These are phyloP conservation scores for Sebastes diaconus DNA, from an alignment of 2,797 vertebrate species.

Conservation along the genomic window DNA sequence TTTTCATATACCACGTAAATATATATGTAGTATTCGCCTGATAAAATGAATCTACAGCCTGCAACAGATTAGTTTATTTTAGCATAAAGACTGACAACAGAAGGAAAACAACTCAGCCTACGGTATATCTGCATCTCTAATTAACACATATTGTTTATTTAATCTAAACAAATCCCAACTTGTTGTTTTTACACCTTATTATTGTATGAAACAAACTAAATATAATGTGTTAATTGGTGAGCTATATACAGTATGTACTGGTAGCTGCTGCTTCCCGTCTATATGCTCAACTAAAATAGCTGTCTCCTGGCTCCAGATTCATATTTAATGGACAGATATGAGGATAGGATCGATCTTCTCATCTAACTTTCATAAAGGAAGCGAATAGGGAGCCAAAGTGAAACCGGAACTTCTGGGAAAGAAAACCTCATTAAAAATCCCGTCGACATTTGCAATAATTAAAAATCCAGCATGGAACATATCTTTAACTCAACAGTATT, in stretches of 20 bases:
- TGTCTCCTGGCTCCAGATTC: too few species aligned
- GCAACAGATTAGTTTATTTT: accelerated
- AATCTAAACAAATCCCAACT: neutral
- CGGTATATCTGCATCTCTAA: neutral
- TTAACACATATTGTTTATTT: neutral
- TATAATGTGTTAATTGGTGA: neutral
- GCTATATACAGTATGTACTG: neutral
- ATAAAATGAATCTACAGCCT: neutral
- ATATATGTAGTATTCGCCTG: neutral
- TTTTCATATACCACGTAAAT: neutral
- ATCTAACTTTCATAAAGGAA: neutral
- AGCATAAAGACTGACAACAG: neutral
- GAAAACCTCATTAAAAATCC: neutral
- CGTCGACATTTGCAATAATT: neutral
- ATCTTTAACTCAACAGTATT: neutral
- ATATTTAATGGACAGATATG: too few species aligned
- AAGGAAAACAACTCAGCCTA: neutral
- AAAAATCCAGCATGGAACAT: neutral
- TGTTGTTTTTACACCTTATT: neutral
- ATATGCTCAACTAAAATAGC: neutral
- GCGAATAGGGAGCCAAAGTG: neutral
- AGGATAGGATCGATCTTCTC: neutral
- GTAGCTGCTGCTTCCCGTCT: neutral
- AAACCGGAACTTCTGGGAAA: neutral
- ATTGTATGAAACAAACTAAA: neutral